Conservation (phyloP, 2,113 vertebrate species). For the Bettongia penicillata region DNA sequence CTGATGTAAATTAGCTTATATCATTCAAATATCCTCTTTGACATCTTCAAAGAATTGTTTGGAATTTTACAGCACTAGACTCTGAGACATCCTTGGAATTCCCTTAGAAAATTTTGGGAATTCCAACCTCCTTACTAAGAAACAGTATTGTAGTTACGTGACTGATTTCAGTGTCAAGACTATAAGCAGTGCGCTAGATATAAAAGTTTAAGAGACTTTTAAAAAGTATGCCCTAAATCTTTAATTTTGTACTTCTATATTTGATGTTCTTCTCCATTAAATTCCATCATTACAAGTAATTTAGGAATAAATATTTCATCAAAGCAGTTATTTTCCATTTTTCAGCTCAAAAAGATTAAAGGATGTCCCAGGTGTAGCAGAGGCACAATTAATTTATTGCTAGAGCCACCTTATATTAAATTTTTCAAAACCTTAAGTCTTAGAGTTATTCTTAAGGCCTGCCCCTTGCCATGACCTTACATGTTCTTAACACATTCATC, state of each 20-base stretch:
- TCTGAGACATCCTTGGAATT: not conserved
- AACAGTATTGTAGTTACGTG: not conserved
- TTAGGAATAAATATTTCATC: constrained; percentile 27
- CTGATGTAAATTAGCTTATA: not conserved
- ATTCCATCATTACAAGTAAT: constrained; percentile 15
- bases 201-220: not conserved
- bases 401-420: not conserved
- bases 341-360: not conserved
- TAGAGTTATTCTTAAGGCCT: constrained; percentile 5
- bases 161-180: not conserved
- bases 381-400: not conserved
- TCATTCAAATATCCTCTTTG: not conserved
- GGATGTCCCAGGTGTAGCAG: not conserved
- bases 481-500: not conserved
- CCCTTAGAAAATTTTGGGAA: not conserved
- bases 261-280: not conserved
- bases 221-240: not conserved
- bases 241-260: constrained; percentile 16
- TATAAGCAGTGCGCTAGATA: not conserved
- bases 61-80: not conserved
- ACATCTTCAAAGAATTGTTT: not conserved
- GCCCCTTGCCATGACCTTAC: not conserved
- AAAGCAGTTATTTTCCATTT: not conserved
- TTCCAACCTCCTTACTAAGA: not conserved
- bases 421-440: constrained; percentile 5